Base-by-base conservation (phyloP, 2,888 invertebrate genomes). In the Troides aeacus region DNA sequence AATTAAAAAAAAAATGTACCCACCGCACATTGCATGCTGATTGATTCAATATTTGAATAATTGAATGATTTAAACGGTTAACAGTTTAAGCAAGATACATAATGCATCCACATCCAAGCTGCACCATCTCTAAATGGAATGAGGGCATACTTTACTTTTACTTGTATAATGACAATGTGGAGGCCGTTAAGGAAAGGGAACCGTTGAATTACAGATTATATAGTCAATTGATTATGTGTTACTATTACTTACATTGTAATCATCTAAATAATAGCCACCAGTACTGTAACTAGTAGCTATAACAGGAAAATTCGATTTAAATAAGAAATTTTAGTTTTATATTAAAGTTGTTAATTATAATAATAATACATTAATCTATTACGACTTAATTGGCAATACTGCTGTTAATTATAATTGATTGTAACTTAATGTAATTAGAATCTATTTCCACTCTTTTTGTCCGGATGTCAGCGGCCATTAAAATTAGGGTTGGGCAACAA, bases 391-490 rank as follows among this genome's bases (percentile, higher is more conserved):
- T 46, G 5, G n/a, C 53, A n/a, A n/a, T 10, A 58, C 23, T 58
- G 23, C 23, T 66, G 60, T 24, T 42, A 50, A 50, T 60, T 61
- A 36, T 60, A 57, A 62, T 64, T 64, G 39, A 61, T 63, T 62
- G 57, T 46, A 64, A 62, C 62, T 70, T 64, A 62, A 62, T 6
- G 59, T 23, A 46, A 68, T 68, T 63, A 77, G 77, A 76, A 77
- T 77, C 75, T 78, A 79, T 82, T 30, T 87, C 90, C 87, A 89
- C 81, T 85, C 82, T 88, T 81, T 79, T 78, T 83, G 87, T 78
- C 89, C 89, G 90, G 91, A 92, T 89, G 86, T 90, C 77, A 88
- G 92, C 92, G 89, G 93, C 93, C 93, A 93, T 93, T 92, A 92
- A 92, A 92, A 90, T 92, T 92, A 92, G 92, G 93, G 93, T 88